Evolutionary conservation across 2,797 vertebrate species (phyloP).

Genomic region (Ficedula albicollis): DNA sequence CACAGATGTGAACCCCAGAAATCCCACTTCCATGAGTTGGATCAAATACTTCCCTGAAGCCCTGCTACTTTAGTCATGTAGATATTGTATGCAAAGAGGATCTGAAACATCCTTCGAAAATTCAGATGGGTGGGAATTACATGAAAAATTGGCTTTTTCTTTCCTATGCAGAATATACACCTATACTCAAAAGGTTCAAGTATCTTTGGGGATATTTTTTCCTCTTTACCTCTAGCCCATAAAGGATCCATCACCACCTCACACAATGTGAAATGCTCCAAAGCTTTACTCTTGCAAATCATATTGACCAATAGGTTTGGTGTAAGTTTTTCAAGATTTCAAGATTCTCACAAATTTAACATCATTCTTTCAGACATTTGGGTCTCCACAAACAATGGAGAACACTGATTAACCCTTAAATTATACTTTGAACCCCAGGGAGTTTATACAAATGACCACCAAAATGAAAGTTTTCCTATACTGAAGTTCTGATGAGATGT

Average conservation of each 20-base stretch:
- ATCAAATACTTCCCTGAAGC: not conserved
- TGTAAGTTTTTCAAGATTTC: not conserved
- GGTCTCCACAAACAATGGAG: not conserved
- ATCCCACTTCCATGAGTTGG: not conserved
- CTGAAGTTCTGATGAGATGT: not conserved
- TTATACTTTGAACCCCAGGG: not conserved
- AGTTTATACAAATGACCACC: not conserved
- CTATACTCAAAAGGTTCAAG: not conserved
- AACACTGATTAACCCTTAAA: not conserved
- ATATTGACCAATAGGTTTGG: not conserved
- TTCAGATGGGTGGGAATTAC: not conserved
- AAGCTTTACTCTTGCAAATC: not conserved
- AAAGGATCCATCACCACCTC: not conserved
- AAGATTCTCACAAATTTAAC: not conserved
- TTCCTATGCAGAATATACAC: not conserved
- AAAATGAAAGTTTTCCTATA: not conserved
- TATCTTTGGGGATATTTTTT: not conserved
- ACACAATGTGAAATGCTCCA: not conserved
- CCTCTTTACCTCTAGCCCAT: not conserved
- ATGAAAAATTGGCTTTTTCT: not conserved
- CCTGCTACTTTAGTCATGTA: not conserved
- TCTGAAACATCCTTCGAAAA: not conserved
- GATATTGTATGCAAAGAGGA: not conserved
- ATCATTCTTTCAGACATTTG: not conserved
- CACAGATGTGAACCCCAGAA: not conserved